Conservation (phyloP, 1,140 invertebrate genomes). For the Drosophila carrolli region DNA sequence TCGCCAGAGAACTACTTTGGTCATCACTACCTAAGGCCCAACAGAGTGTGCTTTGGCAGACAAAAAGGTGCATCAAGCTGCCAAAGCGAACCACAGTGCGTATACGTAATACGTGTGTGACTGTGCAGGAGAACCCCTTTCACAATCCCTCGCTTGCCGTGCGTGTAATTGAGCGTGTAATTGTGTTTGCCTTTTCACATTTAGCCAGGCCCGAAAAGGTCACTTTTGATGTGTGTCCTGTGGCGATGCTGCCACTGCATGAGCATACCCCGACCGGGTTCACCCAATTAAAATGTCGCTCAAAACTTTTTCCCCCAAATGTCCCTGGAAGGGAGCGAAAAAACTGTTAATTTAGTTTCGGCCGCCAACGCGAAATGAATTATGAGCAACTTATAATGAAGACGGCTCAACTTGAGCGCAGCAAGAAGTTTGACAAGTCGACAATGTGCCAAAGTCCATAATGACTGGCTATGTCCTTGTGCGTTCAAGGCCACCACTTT, state of each 20-base stretch:
- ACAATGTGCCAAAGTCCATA: constrained; percentile 83
- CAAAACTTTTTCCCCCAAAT: constrained; percentile 31
- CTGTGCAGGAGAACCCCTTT: constrained; percentile 4
- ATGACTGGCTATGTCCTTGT: constrained; percentile 32
- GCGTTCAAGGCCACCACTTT: constrained; percentile 38
- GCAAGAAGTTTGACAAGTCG: constrained; percentile 84
- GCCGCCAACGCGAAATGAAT: constrained; percentile 47
- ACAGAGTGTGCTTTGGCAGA: neutral
- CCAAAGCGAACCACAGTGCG: constrained; percentile 39
- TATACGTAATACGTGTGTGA: constrained; percentile 40
- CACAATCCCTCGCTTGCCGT: constrained; percentile 9
- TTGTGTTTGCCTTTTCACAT: constrained; percentile 61
- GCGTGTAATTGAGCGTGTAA: constrained; percentile 67
- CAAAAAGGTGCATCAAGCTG: constrained; percentile 22
- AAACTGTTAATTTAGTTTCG: constrained; percentile 66
- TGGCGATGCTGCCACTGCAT: constrained; percentile 39
- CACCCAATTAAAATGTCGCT: constrained; percentile 59
- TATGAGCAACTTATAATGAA: constrained; percentile 53
- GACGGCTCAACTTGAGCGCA: constrained; percentile 83
- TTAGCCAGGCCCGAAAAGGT: constrained; percentile 52
- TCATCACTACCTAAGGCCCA: neutral
- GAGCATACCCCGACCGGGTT: neutral
- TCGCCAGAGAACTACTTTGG: neutral
- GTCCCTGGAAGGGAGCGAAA: constrained; percentile 13
- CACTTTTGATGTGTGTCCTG: constrained; percentile 38